Evolutionary conservation across 2,888 invertebrate species (phyloP), one percentile per base, ranked within the genome.

Genomic region (Nomada hirtipes): DNA sequence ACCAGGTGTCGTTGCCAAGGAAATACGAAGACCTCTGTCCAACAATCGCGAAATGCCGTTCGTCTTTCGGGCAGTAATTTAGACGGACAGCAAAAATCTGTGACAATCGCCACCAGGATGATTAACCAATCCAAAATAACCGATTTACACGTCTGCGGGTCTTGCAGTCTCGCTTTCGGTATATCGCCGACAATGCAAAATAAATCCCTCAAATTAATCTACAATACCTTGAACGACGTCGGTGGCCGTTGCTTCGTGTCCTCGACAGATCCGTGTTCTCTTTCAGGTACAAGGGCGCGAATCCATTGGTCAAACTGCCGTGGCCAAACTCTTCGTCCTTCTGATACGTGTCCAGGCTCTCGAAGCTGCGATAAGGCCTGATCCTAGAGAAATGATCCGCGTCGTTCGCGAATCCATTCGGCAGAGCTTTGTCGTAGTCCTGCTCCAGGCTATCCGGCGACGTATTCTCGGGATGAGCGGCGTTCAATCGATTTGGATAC

Each of bases 381-480:
- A 95, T 90, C 65, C 93, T 92, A 1, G 88, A 84, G 59, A 91
- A 89, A 23, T 88, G 89, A 23, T 88, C 86, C 18, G 36, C 20
- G 18, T 29, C 29, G 29, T 73, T 82, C 0, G 69, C 79, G 4
- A 88, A 89, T 13, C 90, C 94, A 88, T 86, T 92, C 63, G 92
- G 91, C 29, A 93, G 89, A 79, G 90, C 65, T 86, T 92, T 88
- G 65, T 91, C 90, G 87, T 91, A 91, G 36, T 93, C 93, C 79
- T 92, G 93, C 68, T 95, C 95, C 52, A 95, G 92, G 86, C 95
- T 95, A 84, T 95, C 95, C 1, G 95, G 94, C 64, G 95, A 95
- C 4, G 94, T 92, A 84, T 93, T 93, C 70, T 93, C 92, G 20
- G 90, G 74, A 69, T 89, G 87, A 11, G 90, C 89, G 36, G 89